Base-by-base conservation (phyloP, 1,140 invertebrate genomes). In the Drosophila navojoa region DNA sequence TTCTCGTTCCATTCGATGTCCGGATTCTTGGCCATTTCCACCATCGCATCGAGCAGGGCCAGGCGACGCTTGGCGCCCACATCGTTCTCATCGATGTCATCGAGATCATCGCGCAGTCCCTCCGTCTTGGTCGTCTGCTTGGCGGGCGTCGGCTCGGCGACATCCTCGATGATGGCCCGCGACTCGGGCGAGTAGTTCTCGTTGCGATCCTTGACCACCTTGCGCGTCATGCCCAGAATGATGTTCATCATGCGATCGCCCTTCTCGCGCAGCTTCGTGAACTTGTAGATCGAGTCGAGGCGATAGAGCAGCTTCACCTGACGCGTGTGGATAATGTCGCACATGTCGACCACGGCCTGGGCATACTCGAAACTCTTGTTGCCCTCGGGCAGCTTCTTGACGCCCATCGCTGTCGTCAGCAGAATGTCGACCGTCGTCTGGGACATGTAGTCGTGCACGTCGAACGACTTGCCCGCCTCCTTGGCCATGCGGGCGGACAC, bases 371-470 rank as follows among this genome's bases (percentile, higher is more conserved):
- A 95, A 58, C 95, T 95, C 79, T 94, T 93, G 62, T 93, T 92
- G 57, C 95, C 93, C 66, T 95, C 94, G 19, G 94, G 94, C 75
- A 93, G 93, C 59, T 93, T 94, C 49, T 93, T 94, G 0, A 96
- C 93, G 13, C 95, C 95, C 95, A 96, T 96, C 0, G 95, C 95
- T 4, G 95, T 96, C 92, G 95, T 95, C 93, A 97, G 93, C 35
- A 98, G 94, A 77, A 98, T 97, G 75, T 98, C 97, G 1, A 99
- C 95, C 1, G 97, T 97, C 55, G 96, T 95, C 9, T 95, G 94
- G 13, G 96, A 96, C 92, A 98, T 95, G 73, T 96, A 95, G 76
- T 97, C 96, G 73, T 98, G 97, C 4, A 97, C 94, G 90, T 98
- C 96, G 64, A 97, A 96, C 10, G 94, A 94, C 59, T 95, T 94